Base-by-base conservation (phyloP, 2,888 invertebrate genomes). In the Seira ritae region DNA sequence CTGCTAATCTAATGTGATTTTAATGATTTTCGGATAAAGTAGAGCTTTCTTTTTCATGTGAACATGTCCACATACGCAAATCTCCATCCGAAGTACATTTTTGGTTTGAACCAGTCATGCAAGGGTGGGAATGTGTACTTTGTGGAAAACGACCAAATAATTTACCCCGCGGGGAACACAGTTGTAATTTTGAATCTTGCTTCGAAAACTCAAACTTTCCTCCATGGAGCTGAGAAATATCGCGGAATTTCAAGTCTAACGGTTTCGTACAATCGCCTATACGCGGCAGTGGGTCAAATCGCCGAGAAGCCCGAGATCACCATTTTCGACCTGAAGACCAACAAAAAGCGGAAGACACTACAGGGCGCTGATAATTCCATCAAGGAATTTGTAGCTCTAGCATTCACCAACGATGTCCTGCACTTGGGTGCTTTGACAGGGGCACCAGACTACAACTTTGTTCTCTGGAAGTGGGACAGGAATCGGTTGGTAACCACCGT, bases 401-500 rank as follows among this genome's bases (percentile, higher is more conserved):
- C 94, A 31, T 97, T 98, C 74, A 87, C 87, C 17, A 31, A 78
- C 4, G 97, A 98, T 90, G 96, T 95, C 0, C 95, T 95, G 90
- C 94, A 94, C 87, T 90, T 98, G 12, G 94, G 95, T 0, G 94
- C 95, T 0, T 93, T 98, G 37, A 95, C 96, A 0, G 95, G 95
- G 1, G 94, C 94, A 84, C 96, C 97, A 0, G 97, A 97, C 90
- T 95, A 95, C 94, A 94, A 93, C 88, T 92, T 96, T 91, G 92
- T 96, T 90, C 94, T 95, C 91, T 95, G 96, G 92, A 94, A 95
- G 90, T 94, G 95, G 94, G 96, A 96, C 89, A 95, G 94, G 90
- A 95, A 95, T 12, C 95, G 95, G 90, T 93, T 96, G 42, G 95
- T 96, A 89, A 95, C 95, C 80, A 93, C 93, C 77, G 93, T 94